Base-by-base conservation (phyloP, 2,888 invertebrate species). In the Cerastoderma edule region DNA sequence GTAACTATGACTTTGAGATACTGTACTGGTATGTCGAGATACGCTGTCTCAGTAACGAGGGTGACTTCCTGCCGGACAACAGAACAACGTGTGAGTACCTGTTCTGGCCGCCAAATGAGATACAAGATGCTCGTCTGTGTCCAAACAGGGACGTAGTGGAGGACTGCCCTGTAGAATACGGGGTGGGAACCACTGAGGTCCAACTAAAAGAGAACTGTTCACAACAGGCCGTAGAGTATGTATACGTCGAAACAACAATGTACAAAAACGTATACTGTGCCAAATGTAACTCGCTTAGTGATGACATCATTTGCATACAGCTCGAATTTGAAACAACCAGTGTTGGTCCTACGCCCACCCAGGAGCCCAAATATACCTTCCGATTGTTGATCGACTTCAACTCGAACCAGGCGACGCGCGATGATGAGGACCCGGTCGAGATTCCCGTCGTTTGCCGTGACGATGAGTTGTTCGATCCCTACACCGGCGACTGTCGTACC, bases 201-300 rank as follows among this genome's bases (percentile, higher is more conserved):
- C 16, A 39, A 24, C 19, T 60, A 5, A 35, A 39, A 39, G n/a
- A 39, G 27, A 60, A 60, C 24, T 60, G 60, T 39, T 24, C 60
- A 0, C 16, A 19, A 2, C 22, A 22, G 27, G 27, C 24, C 8
- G 63, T 60, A 35, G 46, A 69, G 1, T 32, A 75, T 5, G 65
- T 73, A 2, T 76, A 69, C 69, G 48, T 32, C 24, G 10, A 16
- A 0, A 56, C 30, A 0, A 44, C 3, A 16, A 33, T 57, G 22
- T 89, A 86, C 78, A 75, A 78, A 33, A 90, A 89, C 63, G 60
- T 72, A 54, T 83, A 84, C 67, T 90, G 90, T 73, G 90, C 90
- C 8, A 46, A 80, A 8, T 90, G 90, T 67, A 76, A 88, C 64
- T 35, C 33, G 22, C n/a, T 63, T 3, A 28, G 33, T 0, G 39